A percentile compares a stretch with the other conserved stretches of the same genome.
Conservation (phyloP, 2,797 vertebrate genomes). For the Xenopus petersii region DNA sequence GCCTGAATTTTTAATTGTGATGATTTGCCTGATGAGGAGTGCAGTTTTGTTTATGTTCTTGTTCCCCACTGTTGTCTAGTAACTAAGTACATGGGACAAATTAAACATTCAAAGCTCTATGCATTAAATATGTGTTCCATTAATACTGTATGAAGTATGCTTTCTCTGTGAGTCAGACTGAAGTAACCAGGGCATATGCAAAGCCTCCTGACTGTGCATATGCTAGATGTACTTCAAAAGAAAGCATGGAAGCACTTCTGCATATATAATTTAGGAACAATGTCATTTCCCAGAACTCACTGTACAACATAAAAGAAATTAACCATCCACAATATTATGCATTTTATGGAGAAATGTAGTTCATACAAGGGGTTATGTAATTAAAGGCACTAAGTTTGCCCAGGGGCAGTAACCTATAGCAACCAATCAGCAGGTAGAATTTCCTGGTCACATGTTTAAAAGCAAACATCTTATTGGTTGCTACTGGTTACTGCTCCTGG, state of each 20-base stretch:
- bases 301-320: neutral
- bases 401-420: too few species aligned
- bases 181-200: conserved; percentile 14
- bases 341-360: too few species aligned
- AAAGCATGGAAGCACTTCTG: neutral
- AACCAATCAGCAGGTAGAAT: too few species aligned
- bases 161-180: conserved; percentile 33
- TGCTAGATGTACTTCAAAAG: neutral
- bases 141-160: conserved; percentile 23
- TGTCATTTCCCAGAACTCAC: neutral
- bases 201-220: conserved; percentile 1
- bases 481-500: too few species aligned
- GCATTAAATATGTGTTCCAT: conserved; percentile 44
- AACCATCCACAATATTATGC: too few species aligned
- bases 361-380: too few species aligned
- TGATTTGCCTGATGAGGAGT: neutral
- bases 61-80: conserved; percentile 26
- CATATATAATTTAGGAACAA: neutral
- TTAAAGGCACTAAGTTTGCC: too few species aligned
- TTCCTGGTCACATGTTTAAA: too few species aligned
- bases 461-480: too few species aligned
- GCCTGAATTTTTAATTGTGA: neutral
- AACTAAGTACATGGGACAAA: conserved; percentile 15
- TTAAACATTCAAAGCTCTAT: conserved; percentile 33
- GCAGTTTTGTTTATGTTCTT: conserved; percentile 29